Conservation (phyloP, 2,797 vertebrate genomes). For the Bovichtus diacanthus region DNA sequence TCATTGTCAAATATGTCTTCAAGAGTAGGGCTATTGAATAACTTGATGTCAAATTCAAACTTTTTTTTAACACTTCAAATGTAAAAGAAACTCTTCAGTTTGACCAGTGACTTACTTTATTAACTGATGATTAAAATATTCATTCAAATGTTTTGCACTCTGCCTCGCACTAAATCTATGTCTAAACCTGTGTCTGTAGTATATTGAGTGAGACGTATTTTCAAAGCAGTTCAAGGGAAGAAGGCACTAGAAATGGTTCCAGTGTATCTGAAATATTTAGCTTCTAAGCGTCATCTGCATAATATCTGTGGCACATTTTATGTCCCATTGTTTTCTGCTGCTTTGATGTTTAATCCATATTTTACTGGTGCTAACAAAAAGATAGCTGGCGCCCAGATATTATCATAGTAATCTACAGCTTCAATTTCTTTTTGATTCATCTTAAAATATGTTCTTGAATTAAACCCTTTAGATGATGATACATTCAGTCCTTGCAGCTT, state of each 20-base stretch:
- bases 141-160: neutral
- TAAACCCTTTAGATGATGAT: neutral
- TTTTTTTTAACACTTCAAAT: conserved; percentile 19
- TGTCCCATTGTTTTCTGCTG: neutral
- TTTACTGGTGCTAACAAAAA: neutral
- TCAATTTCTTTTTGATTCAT: neutral
- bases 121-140: conserved; percentile 41
- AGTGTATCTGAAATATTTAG: neutral
- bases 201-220: neutral
- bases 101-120: conserved; percentile 30
- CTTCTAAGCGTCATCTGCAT: neutral
- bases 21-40: conserved; percentile 1
- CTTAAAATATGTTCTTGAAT: neutral
- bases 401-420: neutral
- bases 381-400: neutral
- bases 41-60: conserved; percentile 19
- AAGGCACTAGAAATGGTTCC: neutral
- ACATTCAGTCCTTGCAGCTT: neutral
- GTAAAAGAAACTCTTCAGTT: conserved; percentile 10
- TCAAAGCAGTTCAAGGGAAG: neutral
- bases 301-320: neutral
- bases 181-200: neutral
- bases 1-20: neutral
- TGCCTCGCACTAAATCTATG: neutral
- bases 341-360: neutral